Evolutionary conservation across 2,113 vertebrate species (phyloP), one percentile per base, ranked within the genome.

Genomic region (Machaerirhynchus nigripectus): DNA sequence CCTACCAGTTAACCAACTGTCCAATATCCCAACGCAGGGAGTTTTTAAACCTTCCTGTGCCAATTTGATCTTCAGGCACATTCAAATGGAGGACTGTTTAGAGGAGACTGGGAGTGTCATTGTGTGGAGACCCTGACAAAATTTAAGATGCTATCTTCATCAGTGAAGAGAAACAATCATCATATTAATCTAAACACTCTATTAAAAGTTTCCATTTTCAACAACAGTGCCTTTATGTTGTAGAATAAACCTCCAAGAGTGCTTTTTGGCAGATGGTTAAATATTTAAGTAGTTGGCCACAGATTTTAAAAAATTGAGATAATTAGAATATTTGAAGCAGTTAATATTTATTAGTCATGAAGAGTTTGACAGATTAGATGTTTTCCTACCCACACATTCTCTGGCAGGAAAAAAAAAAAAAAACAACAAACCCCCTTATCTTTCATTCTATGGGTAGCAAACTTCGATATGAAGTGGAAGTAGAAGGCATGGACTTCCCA

Each of bases 261-360:
- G 87, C 82, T 94, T 94, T 97, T 96, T 97, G 96, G 97, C 97
- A 98, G 98, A 98, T 98, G 98, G 98, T 74, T 97, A 97, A 98
- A 98, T 98, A 98, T 97, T 98, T 96, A 97, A 97, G 95, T 97
- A 80, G 89, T 91, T 98, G 96, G 96, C 96, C 90, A 94, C 92
- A 93, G 97, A 93, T 90, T 94, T 91, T n/a, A 35, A 71, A 96
- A 94, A 94, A 91, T 42, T 67, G 77, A 90, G 71, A 94, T 98
- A 98, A 98, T 98, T 97, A 98, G 95, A 97, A 96, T 96, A 94
- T 65, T 97, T 95, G 88, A 97, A 97, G 96, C 90, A 97, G 97
- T 97, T 98, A 98, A 98, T 98, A 98, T 97, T 98, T 98, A 98
- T 98, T 98, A 98, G 95, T 98, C 97, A 96, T 67, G 37, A 97